Conservation (phyloP, 1,140 invertebrate genomes). For the Bombus breviceps region DNA sequence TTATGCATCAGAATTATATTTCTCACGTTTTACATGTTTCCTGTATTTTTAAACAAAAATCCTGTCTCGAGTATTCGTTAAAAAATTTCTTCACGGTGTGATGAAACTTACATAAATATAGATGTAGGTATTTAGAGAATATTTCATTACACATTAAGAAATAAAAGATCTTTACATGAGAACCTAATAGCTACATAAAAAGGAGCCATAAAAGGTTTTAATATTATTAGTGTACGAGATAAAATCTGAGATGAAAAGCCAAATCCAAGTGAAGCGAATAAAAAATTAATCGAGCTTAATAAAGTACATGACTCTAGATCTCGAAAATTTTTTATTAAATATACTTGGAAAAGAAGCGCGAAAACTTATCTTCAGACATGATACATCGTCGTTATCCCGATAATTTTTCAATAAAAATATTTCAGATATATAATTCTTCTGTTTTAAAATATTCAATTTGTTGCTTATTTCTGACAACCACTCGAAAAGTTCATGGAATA, state of each 20-base stretch:
- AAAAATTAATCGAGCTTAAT: not conserved
- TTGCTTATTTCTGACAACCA: not conserved
- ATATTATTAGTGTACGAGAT: not conserved
- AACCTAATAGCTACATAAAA: too few relatives aligned
- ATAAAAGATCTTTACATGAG: too few relatives aligned
- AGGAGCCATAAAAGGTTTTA: too few relatives aligned
- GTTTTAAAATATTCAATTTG: not conserved
- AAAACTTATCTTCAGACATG: not conserved
- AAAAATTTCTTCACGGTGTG: too few relatives aligned
- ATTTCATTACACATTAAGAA: too few relatives aligned
- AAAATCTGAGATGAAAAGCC: not conserved
- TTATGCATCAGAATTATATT: not conserved
- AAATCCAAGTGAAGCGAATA: not conserved
- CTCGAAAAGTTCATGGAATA: too few relatives aligned
- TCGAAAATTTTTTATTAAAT: not conserved
- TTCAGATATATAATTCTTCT: too few relatives aligned
- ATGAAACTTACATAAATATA: too few relatives aligned
- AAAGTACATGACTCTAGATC: not conserved
- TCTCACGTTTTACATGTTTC: not conserved
- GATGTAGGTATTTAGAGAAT: too few relatives aligned
- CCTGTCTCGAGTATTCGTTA: too few relatives aligned
- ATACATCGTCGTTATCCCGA: not conserved
- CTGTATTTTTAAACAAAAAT: too few relatives aligned
- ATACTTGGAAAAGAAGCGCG: not conserved
- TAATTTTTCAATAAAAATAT: not conserved